Evolutionary conservation across 1,140 invertebrate genomes (phyloP).

Genomic region (Trachymyrmex cornetzi): DNA sequence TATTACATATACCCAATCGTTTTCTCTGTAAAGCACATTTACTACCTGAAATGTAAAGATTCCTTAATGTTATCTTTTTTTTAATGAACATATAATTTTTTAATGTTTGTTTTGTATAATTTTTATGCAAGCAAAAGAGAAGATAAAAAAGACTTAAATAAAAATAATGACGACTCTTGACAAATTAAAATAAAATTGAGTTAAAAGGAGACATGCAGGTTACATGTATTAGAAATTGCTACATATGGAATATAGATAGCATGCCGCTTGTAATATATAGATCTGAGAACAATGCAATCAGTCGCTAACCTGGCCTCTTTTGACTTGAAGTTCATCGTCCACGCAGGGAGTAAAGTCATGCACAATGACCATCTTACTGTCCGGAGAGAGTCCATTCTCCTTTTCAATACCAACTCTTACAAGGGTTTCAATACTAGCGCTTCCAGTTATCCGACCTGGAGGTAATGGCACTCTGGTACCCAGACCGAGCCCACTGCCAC

Average conservation of each 20-base stretch:
- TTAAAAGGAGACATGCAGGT: not conserved
- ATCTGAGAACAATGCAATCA: not conserved
- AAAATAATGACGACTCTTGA: too few relatives aligned
- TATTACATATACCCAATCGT: conserved; percentile 98
- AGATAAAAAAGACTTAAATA: not conserved
- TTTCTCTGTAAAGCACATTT: conserved; percentile 97
- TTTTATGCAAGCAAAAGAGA: not conserved
- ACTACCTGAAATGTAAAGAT: conserved; percentile 89
- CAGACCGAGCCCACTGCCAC: conserved; percentile 77
- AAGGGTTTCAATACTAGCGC: conserved; percentile 97
- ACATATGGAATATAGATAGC: not conserved
- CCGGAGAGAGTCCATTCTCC: conserved; percentile 95
- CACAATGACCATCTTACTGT: conserved; percentile 97
- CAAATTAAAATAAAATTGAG: too few relatives aligned
- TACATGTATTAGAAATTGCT: not conserved
- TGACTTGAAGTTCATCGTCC: conserved; percentile 96
- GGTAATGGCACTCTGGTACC: conserved; percentile 82
- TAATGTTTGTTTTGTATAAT: not conserved
- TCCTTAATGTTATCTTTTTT: not conserved
- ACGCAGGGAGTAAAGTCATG: conserved; percentile 98
- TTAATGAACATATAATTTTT: not conserved
- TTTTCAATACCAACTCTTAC: conserved; percentile 98
- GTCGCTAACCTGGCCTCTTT: conserved; percentile 88
- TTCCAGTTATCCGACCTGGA: conserved; percentile 96
- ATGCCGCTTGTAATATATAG: not conserved